Evolutionary conservation across 2,797 vertebrate genomes (phyloP).

Genomic region (Chelidonichthys spinosus): DNA sequence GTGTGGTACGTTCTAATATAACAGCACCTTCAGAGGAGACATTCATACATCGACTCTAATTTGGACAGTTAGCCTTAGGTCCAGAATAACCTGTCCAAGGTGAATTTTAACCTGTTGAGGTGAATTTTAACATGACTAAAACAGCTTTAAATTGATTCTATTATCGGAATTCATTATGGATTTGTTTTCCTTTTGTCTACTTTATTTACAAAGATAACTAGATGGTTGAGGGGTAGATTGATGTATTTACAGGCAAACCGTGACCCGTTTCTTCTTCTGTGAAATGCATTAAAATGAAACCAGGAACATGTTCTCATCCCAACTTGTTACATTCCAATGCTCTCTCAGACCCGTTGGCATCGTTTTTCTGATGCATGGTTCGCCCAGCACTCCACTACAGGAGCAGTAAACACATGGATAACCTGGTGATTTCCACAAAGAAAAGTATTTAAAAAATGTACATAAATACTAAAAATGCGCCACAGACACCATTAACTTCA

Average conservation of each 20-base stretch:
- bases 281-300: background rate
- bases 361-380: too few species aligned
- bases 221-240: background rate
- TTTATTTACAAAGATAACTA: background rate
- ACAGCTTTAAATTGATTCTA: background rate
- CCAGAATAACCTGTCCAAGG: constrained; percentile 24
- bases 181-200: background rate
- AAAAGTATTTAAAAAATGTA: too few species aligned
- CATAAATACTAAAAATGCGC: too few species aligned
- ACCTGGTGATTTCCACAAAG: too few species aligned
- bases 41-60: background rate
- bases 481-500: too few species aligned
- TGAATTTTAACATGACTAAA: constrained; percentile 11
- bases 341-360: too few species aligned
- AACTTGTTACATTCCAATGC: too few species aligned
- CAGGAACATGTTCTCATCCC: background rate
- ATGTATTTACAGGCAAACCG: background rate
- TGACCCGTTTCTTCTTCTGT: constrained; percentile 1
- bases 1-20: background rate
- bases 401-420: background rate
- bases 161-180: background rate
- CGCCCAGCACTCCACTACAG: too few species aligned
- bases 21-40: background rate
- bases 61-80: constrained; percentile 3
- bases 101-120: background rate